Evolutionary conservation across 2,113 vertebrate genomes (phyloP).

Genomic region (Dicentrarchus labrax): DNA sequence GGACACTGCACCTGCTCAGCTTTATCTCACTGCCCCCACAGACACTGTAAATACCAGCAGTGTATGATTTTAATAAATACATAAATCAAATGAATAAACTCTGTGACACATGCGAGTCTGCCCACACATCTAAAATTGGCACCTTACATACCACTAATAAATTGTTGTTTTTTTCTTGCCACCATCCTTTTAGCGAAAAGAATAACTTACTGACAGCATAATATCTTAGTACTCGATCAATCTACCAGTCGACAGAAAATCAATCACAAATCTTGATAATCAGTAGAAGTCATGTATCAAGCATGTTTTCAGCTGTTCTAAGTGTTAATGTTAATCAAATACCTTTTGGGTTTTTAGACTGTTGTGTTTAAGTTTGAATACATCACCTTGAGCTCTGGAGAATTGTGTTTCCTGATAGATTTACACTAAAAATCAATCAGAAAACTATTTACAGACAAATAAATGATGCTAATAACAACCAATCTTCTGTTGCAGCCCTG

Average conservation of each 20-base stretch:
- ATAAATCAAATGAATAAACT: constrained; percentile 52
- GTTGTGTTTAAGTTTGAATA: not conserved
- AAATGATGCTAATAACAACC: not conserved
- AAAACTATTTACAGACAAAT: not conserved
- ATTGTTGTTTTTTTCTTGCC: not conserved
- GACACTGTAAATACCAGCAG: constrained; percentile 57
- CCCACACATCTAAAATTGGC: constrained; percentile 50
- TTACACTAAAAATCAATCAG: not conserved
- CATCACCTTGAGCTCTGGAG: not conserved
- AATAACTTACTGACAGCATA: not conserved
- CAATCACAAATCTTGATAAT: too few relatives aligned
- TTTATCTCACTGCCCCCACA: constrained; percentile 61
- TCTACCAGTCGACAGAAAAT: not conserved
- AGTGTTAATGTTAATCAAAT: not conserved
- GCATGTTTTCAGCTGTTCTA: too few relatives aligned
- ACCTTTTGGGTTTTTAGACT: not conserved
- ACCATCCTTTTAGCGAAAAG: not conserved
- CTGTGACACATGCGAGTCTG: constrained; percentile 35
- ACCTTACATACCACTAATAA: not conserved
- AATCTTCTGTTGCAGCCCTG: not conserved
- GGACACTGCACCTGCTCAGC: constrained; percentile 57
- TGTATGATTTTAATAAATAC: constrained; percentile 50
- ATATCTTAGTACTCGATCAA: not conserved
- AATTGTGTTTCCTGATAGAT: not conserved
- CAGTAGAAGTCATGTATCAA: too few relatives aligned